These are phyloP conservation scores for Sciurus niger DNA, from an alignment of 2,113 vertebrate species.

Conservation along the genomic window DNA sequence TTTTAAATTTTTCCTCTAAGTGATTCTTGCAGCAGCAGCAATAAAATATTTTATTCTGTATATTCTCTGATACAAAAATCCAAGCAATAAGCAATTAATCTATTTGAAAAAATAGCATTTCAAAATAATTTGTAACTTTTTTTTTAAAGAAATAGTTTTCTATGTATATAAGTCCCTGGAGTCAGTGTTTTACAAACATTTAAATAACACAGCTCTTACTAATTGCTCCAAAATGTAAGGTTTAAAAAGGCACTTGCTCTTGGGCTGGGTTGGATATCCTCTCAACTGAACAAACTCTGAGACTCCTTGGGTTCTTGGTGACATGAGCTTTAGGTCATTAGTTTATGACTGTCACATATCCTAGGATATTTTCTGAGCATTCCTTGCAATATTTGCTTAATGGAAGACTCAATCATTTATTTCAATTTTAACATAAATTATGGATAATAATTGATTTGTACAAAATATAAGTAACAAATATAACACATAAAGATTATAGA, in stretches of 20 bases:
- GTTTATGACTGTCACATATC: neutral
- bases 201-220: neutral
- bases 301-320: neutral
- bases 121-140: neutral
- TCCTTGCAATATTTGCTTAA: neutral
- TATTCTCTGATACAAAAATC: neutral
- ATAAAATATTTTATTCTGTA: neutral
- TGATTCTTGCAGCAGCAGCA: neutral
- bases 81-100: neutral
- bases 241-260: neutral
- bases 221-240: neutral
- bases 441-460: neutral
- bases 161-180: neutral
- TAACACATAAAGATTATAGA: neutral
- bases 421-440: constrained; percentile 11
- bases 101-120: constrained; percentile 10
- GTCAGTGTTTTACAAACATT: neutral
- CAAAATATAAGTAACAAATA: neutral
- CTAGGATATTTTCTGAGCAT: neutral
- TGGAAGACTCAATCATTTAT: neutral
- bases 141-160: neutral
- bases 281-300: neutral
- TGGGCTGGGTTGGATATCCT: neutral
- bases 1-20: neutral
- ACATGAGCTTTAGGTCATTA: neutral